phyloP scores from a whole-genome alignment of 2,888 invertebrate genomes.

The Boloria selene region DNA sequence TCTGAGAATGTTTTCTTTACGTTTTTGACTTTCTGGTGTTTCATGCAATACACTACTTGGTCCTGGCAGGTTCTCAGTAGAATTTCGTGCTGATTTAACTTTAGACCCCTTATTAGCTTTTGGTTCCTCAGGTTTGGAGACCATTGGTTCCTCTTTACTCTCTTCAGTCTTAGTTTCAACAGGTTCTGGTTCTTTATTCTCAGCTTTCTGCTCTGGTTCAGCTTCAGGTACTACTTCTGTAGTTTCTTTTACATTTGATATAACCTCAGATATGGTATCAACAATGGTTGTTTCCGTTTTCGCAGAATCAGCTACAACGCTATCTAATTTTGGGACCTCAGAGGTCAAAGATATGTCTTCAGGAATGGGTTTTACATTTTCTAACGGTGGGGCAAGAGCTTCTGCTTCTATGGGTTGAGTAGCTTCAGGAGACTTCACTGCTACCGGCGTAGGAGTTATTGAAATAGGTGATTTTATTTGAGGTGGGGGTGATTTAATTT shows the following conservation, averaged over 20 bases:
- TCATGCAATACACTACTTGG: slow-evolving; percentile 70
- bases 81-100: slow-evolving; percentile 61
- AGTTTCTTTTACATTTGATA: slow-evolving; percentile 29
- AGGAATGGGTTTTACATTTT: slow-evolving; percentile 55
- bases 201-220: slow-evolving; percentile 10
- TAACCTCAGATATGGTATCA: slow-evolving; percentile 30
- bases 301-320: slow-evolving; percentile 30
- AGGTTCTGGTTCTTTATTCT: slow-evolving; percentile 11
- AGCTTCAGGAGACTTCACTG: slow-evolving; percentile 60
- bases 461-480: slow-evolving; percentile 54
- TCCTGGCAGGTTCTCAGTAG: slow-evolving; percentile 61
- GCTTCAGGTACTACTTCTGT: slow-evolving; percentile 8
- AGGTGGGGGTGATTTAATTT: slow-evolving; percentile 52
- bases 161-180: slow-evolving; percentile 34
- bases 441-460: slow-evolving; percentile 58
- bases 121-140: slow-evolving; percentile 35
- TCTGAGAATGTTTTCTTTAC: slow-evolving; percentile 88
- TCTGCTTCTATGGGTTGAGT: slow-evolving; percentile 58
- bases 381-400: slow-evolving; percentile 62
- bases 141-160: slow-evolving; percentile 16
- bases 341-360: slow-evolving; percentile 55
- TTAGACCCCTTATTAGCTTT: slow-evolving; percentile 49
- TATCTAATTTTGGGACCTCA: slow-evolving; percentile 51
- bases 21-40: slow-evolving; percentile 84
- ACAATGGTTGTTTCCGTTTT: slow-evolving; percentile 41